Evolutionary conservation across 1,140 invertebrate genomes (phyloP), one percentile per base, ranked within the genome.

Genomic region (Eriocheir sinensis): DNA sequence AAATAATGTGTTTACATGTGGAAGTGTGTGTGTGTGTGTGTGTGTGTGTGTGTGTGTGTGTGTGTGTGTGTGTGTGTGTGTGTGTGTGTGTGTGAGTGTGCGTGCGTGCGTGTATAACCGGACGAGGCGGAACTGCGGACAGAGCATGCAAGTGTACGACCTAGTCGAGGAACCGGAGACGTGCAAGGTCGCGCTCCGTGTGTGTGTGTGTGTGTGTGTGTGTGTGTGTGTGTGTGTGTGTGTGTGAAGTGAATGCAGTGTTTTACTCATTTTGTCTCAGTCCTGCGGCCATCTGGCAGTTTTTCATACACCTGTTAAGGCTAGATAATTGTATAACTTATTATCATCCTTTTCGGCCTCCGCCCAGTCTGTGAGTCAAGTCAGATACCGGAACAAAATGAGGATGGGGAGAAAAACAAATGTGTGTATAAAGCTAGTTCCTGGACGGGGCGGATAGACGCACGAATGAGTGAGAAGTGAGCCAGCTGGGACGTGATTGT

Each of bases 11-110:
- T 72, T 15, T 72, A n/a, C n/a, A n/a, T 72, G 60, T 72, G 60
- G 12, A n/a, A 15, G 60, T 72, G 60, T 72, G 60, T 72, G 60
- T 72, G 60, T 72, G 60, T 72, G 60, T 72, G 60, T 72, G 60
- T 72, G 60, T 72, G 60, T 72, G 60, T 72, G 60, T 72, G 60
- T 72, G 60, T 72, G 60, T 9, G 81, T 83, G 81, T 83, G 81
- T 83, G 85, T 88, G 85, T 88, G 6, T 88, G 85, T 88, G 85
- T 88, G 85, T 88, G 8, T 88, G 85, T 88, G 85, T 88, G 8
- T 41, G 85, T 88, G 85, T 88, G 85, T 0, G 88, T 17, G 36
- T 44, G 88, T 17, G 88, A 41, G 40, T 17, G 88, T 44, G 88
- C 9, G 88, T 44, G 88, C 9, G 44, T 27, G 88, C 30, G 3